These are phyloP conservation scores for crab-eating macaque (Macaca fascicularis) DNA, from an alignment of 2,113 vertebrate species.

Conservation along the genomic window DNA sequence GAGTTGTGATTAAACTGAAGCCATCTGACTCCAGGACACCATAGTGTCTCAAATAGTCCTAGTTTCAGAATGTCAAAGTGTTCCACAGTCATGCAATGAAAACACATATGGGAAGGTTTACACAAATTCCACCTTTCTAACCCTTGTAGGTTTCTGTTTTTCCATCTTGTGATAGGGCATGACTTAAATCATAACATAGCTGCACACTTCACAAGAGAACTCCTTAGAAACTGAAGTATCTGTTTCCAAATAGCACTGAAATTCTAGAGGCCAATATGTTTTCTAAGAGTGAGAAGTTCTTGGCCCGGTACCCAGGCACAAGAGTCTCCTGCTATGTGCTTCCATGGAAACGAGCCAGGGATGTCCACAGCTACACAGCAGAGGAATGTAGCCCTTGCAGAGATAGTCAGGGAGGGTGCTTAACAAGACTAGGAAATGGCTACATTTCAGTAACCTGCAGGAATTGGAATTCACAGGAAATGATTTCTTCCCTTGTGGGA, in stretches of 20 bases:
- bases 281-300: slow-evolving; percentile 63
- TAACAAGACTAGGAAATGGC: slow-evolving; percentile 54
- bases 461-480: slow-evolving; percentile 70
- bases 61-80: background rate
- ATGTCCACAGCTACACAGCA: slow-evolving; percentile 9
- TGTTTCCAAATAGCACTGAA: slow-evolving; percentile 61
- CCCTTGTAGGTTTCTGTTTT: slow-evolving; percentile 45
- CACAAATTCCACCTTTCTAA: background rate
- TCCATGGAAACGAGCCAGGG: slow-evolving; percentile 45
- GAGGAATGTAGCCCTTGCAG: slow-evolving; percentile 42
- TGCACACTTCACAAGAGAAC: slow-evolving; percentile 38
- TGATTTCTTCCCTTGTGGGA: slow-evolving; percentile 69
- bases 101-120: background rate
- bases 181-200: slow-evolving; percentile 43
- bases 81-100: background rate
- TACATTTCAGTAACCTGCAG: slow-evolving; percentile 59
- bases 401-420: background rate
- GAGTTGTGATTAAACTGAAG: background rate
- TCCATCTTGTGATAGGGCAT: slow-evolving; percentile 38
- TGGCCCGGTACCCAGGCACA: slow-evolving; percentile 50
- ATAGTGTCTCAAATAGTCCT: background rate
- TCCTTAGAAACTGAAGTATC: slow-evolving; percentile 65
- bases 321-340: slow-evolving; percentile 48
- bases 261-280: slow-evolving; percentile 65
- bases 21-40: background rate